Percentiles rank a stretch among this genome's conserved stretches.
Conservation (phyloP, 2,888 invertebrate genomes). For the Shargacucullia verbasci region DNA sequence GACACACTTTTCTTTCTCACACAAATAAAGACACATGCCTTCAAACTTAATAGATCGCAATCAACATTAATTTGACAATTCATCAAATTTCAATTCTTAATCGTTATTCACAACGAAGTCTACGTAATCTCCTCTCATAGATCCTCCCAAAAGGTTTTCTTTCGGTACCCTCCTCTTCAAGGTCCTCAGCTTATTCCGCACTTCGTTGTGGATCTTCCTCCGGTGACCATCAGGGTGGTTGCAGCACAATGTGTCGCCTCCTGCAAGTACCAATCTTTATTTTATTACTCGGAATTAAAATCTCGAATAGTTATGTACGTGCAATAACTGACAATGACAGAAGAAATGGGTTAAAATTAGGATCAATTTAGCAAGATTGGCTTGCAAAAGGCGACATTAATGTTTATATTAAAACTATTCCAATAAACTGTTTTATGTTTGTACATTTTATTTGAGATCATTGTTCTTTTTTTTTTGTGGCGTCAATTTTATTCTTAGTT, state of each 20-base stretch:
- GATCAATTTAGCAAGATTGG: constrained; percentile 62
- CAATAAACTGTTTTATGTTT: not conserved
- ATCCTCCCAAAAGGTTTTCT: constrained; percentile 75
- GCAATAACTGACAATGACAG: constrained; percentile 3
- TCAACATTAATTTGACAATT: not conserved
- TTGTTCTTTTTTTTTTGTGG: no score
- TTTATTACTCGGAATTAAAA: constrained; percentile 48
- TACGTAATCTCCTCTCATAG: constrained; percentile 76
- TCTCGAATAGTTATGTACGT: constrained; percentile 13
- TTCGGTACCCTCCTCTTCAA: constrained; percentile 73
- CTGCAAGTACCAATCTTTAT: constrained; percentile 82
- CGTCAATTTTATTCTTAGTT: no score
- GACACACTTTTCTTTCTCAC: no score
- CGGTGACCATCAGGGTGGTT: constrained; percentile 77
- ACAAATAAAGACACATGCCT: constrained; percentile 14
- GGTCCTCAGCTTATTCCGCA: constrained; percentile 72
- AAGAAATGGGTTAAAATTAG: constrained; percentile 8
- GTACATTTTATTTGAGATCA: not conserved
- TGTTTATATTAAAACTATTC: not conserved
- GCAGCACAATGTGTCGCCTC: constrained; percentile 79
- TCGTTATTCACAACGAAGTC: constrained; percentile 86
- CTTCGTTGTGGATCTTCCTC: constrained; percentile 72
- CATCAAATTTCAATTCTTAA: constrained; percentile 45
- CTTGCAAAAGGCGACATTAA: constrained; percentile 71
- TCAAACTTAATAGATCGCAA: not conserved